Percentiles rank a stretch among this genome's conserved stretches.
Conservation (phyloP, 2,113 vertebrate species). For the Pomatorhinus ruficollis region DNA sequence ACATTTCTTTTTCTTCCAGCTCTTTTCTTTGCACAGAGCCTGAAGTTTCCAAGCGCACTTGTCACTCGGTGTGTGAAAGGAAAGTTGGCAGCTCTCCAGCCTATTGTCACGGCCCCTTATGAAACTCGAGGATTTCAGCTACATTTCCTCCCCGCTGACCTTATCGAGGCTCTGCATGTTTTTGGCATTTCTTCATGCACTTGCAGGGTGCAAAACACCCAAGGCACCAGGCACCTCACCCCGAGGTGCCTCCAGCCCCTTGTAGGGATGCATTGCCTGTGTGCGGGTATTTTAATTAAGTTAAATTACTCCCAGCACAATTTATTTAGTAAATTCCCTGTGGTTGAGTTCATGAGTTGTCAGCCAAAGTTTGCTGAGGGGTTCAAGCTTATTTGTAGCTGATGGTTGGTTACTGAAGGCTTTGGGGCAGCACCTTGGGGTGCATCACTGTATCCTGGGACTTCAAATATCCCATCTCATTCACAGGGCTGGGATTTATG, state of each 20-base stretch:
- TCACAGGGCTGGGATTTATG: background rate
- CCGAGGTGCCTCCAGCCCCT: rapidly evolving
- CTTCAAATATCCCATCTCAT: rapidly evolving
- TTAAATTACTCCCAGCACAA: background rate
- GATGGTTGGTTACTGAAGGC: background rate
- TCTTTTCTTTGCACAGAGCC: background rate
- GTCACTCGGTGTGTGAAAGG: background rate
- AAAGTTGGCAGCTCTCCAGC: constrained; percentile 40
- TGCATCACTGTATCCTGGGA: too few relatives aligned
- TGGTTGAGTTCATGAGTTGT: rapidly evolving
- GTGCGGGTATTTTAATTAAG: background rate
- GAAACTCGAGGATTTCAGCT: background rate
- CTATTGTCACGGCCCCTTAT: constrained; percentile 23
- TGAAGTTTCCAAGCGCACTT: background rate
- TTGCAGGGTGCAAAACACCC: background rate
- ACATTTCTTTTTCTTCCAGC: background rate
- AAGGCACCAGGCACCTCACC: background rate
- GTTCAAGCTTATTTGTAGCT: rapidly evolving
- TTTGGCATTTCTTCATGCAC: background rate
- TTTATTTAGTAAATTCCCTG: background rate
- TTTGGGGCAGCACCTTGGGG: background rate
- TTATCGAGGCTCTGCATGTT: constrained; percentile 11
- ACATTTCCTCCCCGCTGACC: background rate
- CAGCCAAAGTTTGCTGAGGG: background rate
- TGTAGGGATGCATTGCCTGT: rapidly evolving